phyloP scores from a whole-genome alignment of 2,888 invertebrate genomes.

The Yponomeuta plumbellus region DNA sequence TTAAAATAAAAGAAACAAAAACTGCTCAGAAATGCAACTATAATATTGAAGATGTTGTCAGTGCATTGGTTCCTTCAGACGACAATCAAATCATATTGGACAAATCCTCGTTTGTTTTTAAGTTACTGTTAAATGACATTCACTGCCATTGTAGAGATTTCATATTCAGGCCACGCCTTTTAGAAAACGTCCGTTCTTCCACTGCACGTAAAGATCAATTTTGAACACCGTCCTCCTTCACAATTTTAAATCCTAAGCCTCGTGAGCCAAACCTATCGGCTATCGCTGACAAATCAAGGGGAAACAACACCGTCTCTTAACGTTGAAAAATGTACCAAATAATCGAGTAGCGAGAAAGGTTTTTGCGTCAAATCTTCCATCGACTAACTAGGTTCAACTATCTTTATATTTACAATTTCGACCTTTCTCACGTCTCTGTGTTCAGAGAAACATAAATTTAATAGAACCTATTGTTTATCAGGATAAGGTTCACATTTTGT shows the following conservation, averaged over 20 bases:
- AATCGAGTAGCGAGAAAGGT: neutral
- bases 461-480: neutral
- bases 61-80: neutral
- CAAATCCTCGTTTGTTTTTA: neutral
- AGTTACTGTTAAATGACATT: neutral
- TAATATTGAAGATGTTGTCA: neutral
- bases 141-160: neutral
- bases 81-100: slow-evolving; percentile 1
- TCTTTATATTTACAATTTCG: neutral
- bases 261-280: neutral
- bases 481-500: neutral
- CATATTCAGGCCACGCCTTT: neutral
- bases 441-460: neutral
- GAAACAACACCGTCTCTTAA: neutral
- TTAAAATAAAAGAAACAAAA: neutral
- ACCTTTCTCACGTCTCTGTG: neutral
- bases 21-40: slow-evolving; percentile 3
- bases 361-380: neutral
- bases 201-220: neutral
- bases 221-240: neutral
- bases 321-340: neutral
- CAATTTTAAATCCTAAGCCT: neutral
- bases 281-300: neutral
- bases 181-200: neutral
- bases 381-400: neutral